Base-by-base conservation (phyloP, 2,888 invertebrate genomes). In the Phalera bucephala region DNA sequence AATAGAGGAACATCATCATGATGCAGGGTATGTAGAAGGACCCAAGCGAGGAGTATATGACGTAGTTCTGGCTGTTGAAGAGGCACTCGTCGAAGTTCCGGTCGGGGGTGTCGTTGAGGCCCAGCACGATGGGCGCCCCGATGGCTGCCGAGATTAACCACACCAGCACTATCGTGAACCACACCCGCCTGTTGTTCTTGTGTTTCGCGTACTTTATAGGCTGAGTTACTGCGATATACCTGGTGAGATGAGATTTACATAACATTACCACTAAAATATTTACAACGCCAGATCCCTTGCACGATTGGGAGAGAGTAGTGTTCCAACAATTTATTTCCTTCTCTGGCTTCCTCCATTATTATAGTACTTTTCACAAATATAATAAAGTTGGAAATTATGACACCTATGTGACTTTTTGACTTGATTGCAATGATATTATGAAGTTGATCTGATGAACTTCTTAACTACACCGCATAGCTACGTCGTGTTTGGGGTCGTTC, bases 201-300 rank as follows among this genome's bases (percentile, higher is more conserved):
- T 99, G 98, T 77, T 98, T 97, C 41, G 99, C 98, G 91, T 99
- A 99, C 86, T 99, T 97, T 80, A 99, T 99, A 69, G 99, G 99
- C 80, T 97, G 96, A 29, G 99, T 99, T 60, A 99, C 99, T 51
- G 99, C 99, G 69, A 99, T 98, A 85, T 98, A 99, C 92, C 99
- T 99, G 93, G 3, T n/a, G 25, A 40, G 23, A 5, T 3, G 17
- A 5, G 5, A 26, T 9, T 12, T 8, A 26, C 4, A 10, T n/a
- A n/a, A n/a, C n/a, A n/a, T n/a, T n/a, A n/a, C n/a, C n/a, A n/a
- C n/a, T n/a, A n/a, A n/a, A n/a, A n/a, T n/a, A n/a, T n/a, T n/a
- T n/a, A n/a, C n/a, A n/a, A n/a, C n/a, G n/a, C n/a, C n/a, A n/a
- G n/a, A n/a, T n/a, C n/a, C n/a, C n/a, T n/a, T n/a, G n/a, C n/a